phyloP scores from a whole-genome alignment of 2,888 invertebrate species.

The Lathronympha strigana region DNA sequence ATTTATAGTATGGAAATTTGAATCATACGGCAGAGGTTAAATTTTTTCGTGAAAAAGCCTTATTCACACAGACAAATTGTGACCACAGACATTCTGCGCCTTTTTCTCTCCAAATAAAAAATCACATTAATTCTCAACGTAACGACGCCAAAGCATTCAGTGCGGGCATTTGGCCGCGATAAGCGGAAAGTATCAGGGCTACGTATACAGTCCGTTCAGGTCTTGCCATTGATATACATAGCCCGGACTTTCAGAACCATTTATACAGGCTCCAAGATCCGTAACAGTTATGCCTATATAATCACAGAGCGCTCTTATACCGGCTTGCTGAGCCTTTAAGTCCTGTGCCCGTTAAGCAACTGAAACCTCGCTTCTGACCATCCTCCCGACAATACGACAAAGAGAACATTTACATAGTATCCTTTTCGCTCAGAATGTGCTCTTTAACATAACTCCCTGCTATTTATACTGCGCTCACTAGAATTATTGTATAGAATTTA shows the following conservation, averaged over 20 bases:
- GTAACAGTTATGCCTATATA: not conserved
- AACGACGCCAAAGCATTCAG: conserved; percentile 37
- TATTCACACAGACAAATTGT: conserved; percentile 20
- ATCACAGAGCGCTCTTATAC: not conserved
- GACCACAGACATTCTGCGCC: conserved; percentile 22
- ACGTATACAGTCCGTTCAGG: conserved; percentile 46
- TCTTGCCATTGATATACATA: not conserved
- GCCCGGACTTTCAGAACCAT: not conserved
- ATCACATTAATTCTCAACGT: conserved; percentile 34
- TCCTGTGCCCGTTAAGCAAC: not conserved
- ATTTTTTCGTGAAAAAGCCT: too few relatives aligned
- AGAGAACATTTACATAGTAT: conserved; percentile 53
- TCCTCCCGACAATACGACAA: conserved; percentile 48
- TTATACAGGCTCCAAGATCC: not conserved
- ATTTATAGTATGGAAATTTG: too few relatives aligned
- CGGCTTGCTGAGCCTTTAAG: not conserved
- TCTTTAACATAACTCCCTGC: conserved; percentile 45
- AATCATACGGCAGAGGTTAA: too few relatives aligned
- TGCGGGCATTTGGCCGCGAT: conserved; percentile 33
- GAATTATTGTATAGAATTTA: conserved; percentile 35
- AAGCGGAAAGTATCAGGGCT: conserved; percentile 44
- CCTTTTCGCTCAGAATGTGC: conserved; percentile 44
- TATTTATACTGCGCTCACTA: conserved; percentile 44
- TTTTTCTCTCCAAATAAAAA: conserved; percentile 28
- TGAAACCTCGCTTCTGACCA: conserved; percentile 35